Evolutionary conservation across 2,888 invertebrate genomes (phyloP), one percentile per base, ranked within the genome.

Genomic region (Myopa testacea): DNA sequence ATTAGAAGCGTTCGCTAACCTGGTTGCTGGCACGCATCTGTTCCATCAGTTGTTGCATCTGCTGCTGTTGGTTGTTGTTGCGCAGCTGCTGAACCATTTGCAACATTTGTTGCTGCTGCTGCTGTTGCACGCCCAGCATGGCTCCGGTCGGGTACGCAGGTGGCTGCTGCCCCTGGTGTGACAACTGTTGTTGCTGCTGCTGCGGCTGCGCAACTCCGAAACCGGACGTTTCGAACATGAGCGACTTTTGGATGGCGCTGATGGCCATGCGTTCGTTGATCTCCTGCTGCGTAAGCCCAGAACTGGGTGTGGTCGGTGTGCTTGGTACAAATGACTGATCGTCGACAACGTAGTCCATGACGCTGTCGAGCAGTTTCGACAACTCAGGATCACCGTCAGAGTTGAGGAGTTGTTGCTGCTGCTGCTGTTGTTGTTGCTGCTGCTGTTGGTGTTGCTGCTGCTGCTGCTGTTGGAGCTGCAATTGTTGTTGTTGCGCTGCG

Each of bases 201-300:
- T 81, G 82, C 0, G 80, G 80, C 0, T 75, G 78, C 26, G 76
- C 37, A 1, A 71, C 71, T 52, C 84, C 80, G 80, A 87, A 89
- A 4, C 83, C 70, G 8, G 91, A 92, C 79, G 92, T 92, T 89
- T 96, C 96, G 86, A 93, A 94, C 97, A 98, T 98, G 85, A 98
- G 91, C 84, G 95, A 95, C 88, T 95, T 94, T 86, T 96, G 95
- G 85, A 98, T 98, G 69, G 94, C 96, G 86, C 94, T 95, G 81
- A 98, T 98, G 80, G 95, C 95, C 89, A 94, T 93, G 87, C 94
- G 94, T 86, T 95, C 95, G 85, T 93, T 93, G 65, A 85, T 84
- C 78, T 86, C 85, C 78, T 86, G 85, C 52, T 84, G 85, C 26
- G 85, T 84, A 38, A 84, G 82, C 6, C 82, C 82, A 50, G 86